phyloP scores from a whole-genome alignment of 1,140 invertebrate species.

The Calycopis cecrops region DNA sequence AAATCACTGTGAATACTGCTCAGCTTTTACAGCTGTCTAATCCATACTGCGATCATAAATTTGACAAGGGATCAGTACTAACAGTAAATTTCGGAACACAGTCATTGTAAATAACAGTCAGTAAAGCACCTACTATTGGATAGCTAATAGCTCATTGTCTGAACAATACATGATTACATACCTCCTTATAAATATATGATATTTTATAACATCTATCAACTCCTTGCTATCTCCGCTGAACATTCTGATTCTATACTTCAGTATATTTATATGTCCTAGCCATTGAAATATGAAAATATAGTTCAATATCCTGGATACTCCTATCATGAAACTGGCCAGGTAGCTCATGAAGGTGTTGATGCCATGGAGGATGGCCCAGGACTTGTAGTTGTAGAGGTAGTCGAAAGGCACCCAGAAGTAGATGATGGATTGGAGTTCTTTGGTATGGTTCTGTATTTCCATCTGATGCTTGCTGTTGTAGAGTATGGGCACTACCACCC shows the following conservation, averaged over 20 bases:
- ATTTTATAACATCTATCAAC: not conserved
- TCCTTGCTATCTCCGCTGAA: not conserved
- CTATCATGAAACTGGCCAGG: conserved; percentile 6
- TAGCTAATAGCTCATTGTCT: no score
- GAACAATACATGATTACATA: no score
- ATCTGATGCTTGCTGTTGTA: not conserved
- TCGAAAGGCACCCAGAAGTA: conserved; percentile 29
- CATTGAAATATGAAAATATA: conserved; percentile 27
- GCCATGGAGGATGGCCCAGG: conserved; percentile 23
- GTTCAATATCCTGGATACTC: conserved; percentile 17
- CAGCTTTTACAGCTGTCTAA: no score
- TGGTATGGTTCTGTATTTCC: conserved; percentile 17
- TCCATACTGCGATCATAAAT: no score
- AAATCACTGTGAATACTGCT: no score
- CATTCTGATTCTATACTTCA: conserved; percentile 12
- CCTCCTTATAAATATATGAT: conserved; percentile 5
- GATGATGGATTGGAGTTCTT: conserved; percentile 20
- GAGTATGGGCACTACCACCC: not conserved
- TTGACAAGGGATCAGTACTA: no score
- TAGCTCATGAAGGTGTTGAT: conserved; percentile 17
- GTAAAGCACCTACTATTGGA: no score
- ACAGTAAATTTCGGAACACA: no score
- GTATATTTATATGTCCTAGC: conserved; percentile 27
- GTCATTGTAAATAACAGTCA: no score
- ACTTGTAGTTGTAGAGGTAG: conserved; percentile 23